These are phyloP conservation scores for Drosophila dunni DNA, from an alignment of 1,140 invertebrate genomes.

Conservation along the genomic window DNA sequence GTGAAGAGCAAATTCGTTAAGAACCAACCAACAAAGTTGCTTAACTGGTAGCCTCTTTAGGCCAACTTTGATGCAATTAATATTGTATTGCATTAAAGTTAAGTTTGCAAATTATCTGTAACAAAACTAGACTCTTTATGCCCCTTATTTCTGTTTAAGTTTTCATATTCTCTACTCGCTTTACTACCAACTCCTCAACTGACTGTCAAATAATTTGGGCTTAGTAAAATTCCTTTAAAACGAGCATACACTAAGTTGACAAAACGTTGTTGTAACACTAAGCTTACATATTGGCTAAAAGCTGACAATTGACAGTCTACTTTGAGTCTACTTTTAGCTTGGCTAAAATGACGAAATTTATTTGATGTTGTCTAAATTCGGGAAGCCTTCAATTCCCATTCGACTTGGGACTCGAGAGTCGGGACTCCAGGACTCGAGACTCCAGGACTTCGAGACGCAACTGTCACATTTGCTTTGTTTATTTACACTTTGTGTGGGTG, in stretches of 20 bases:
- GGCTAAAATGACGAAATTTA: constrained; percentile 47
- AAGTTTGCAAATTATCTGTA: no score
- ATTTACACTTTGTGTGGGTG: constrained; percentile 31
- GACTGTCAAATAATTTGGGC: not conserved
- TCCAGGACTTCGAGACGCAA: constrained; percentile 14
- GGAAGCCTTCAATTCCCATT: constrained; percentile 27
- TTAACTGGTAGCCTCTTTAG: no score
- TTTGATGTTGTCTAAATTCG: constrained; percentile 45
- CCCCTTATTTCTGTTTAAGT: no score
- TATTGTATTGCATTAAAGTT: no score
- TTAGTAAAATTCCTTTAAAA: constrained; percentile 3
- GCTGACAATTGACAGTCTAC: constrained; percentile 33
- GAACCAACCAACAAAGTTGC: not conserved
- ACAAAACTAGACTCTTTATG: no score
- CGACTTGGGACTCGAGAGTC: not conserved
- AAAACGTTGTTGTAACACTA: constrained; percentile 2
- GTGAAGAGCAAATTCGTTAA: not conserved
- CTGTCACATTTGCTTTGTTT: constrained; percentile 53
- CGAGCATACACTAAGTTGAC: not conserved
- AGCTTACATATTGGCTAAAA: constrained; percentile 32
- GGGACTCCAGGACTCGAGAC: not conserved
- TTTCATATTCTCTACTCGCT: not conserved
- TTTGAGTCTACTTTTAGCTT: constrained; percentile 27
- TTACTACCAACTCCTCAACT: not conserved
- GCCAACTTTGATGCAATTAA: no score